Base-by-base conservation (phyloP, 2,113 vertebrate species). In the Oxyruncus cristatus region DNA sequence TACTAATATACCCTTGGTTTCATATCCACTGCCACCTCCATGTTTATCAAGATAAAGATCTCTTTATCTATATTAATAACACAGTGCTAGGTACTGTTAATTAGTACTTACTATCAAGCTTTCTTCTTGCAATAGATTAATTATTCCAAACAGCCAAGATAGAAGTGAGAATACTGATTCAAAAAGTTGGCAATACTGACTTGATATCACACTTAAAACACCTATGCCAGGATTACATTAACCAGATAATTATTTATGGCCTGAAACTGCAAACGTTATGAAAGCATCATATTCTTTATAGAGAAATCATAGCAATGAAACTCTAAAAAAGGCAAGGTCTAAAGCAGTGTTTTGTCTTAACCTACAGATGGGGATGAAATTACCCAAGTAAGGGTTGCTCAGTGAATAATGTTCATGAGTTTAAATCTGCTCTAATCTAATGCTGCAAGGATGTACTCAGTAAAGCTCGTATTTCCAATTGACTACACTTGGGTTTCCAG, bases 51-150 rank as follows among this genome's bases (percentile, higher is more conserved):
- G 75, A 81, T 65, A 94, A 73, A 42, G n/a, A 85, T 93, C 81
- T 94, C 75, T 92, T 72, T 84, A 95, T 95, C 90, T 66, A 59
- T 94, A 94, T 97, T 92, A 95, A 93, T 87, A 91, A 91, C 33
- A 47, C 22, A n/a, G 41, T 55, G 44, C 16, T 93, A 85, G 56
- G 95, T 94, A 84, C 66, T 68, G 70, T 80, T 94, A 96, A 97
- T 97, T 94, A 96, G 33, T 52, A 62, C 55, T 72, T 78, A 75
- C 30, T 86, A 39, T 70, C 73, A 91, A 42, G 41, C 52, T 89
- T 91, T 81, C 24, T 41, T 66, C 53, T 80, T 87, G 61, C 74
- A 88, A 72, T 42, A 84, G 39, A 74, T 84, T 55, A 61, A 68
- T 58, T 76, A 32, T 56, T 74, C 44, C 56, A 12, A 88, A 84